These are phyloP conservation scores for Dusona sp. DNA, from an alignment of 2,888 invertebrate species.

Conservation along the genomic window DNA sequence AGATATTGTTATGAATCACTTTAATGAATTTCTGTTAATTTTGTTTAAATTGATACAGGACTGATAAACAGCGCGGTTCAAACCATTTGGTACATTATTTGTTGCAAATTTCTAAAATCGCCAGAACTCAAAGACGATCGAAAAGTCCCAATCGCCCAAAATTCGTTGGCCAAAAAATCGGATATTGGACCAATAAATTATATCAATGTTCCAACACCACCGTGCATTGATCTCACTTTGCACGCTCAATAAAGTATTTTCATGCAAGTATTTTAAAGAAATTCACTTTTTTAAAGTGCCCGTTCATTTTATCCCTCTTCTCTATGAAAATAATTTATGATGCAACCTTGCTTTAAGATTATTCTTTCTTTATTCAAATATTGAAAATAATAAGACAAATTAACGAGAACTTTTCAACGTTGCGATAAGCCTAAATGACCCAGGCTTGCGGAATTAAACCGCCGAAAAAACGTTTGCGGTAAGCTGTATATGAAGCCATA, in stretches of 20 bases:
- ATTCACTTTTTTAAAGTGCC: background rate
- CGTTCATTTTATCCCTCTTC: background rate
- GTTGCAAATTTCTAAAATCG: conserved; percentile 74
- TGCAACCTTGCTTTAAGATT: background rate
- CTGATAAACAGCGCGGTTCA: conserved; percentile 80
- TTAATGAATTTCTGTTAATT: conserved; percentile 4
- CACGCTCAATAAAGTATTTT: conserved; percentile 72
- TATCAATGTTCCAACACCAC: conserved; percentile 73
- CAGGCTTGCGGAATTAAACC: no score
- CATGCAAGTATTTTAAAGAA: background rate
- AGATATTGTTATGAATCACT: background rate
- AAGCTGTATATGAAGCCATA: no score
- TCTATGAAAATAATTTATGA: background rate
- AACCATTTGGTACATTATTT: conserved; percentile 77
- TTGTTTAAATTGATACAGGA: conserved; percentile 70
- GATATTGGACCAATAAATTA: conserved; percentile 72
- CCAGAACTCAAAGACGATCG: conserved; percentile 65
- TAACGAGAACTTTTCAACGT: no score
- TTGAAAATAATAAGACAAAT: no score
- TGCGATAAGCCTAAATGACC: no score
- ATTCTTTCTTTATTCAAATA: background rate
- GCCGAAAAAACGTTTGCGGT: no score
- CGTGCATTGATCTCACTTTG: conserved; percentile 74
- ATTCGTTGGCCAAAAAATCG: conserved; percentile 21
- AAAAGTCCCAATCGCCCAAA: conserved; percentile 38